Evolutionary conservation across 2,888 invertebrate species (phyloP).

Genomic region (Petrolisthes cinctipes): DNA sequence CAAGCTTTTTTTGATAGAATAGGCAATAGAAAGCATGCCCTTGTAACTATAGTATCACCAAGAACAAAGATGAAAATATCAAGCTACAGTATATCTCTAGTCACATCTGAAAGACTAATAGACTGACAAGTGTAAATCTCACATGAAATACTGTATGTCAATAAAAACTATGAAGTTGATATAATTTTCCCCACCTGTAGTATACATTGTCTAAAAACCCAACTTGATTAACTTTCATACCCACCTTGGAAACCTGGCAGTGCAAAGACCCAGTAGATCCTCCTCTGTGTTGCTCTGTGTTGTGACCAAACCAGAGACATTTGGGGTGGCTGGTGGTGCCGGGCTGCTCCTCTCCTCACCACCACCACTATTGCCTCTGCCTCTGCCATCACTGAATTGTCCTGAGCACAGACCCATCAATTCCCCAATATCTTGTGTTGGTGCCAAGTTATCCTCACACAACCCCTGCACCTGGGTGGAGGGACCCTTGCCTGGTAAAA

Average conservation of each 20-base stretch:
- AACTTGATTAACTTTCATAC: neutral
- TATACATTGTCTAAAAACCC: neutral
- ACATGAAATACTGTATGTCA: neutral
- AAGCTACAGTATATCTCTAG: neutral
- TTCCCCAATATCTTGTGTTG: constrained; percentile 67
- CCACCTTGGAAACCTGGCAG: constrained; percentile 63
- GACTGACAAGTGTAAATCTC: neutral
- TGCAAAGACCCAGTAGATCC: constrained; percentile 64
- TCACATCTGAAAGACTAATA: neutral
- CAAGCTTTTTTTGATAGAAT: no score
- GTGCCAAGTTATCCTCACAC: constrained; percentile 37
- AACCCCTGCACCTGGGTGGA: constrained; percentile 9
- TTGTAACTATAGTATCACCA: no score
- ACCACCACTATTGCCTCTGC: neutral
- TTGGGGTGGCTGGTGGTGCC: neutral
- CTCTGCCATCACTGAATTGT: constrained; percentile 69
- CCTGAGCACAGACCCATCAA: constrained; percentile 74
- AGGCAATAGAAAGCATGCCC: no score
- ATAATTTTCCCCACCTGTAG: neutral
- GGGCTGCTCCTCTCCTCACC: neutral
- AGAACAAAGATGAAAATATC: no score
- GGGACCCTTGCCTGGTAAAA: neutral
- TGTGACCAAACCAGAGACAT: constrained; percentile 2
- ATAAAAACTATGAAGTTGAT: neutral
- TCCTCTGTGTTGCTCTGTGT: constrained; percentile 42